Percentiles rank a stretch among this genome's conserved stretches.
Conservation (phyloP, 2,888 invertebrate species). For the Rhagium mordax region DNA sequence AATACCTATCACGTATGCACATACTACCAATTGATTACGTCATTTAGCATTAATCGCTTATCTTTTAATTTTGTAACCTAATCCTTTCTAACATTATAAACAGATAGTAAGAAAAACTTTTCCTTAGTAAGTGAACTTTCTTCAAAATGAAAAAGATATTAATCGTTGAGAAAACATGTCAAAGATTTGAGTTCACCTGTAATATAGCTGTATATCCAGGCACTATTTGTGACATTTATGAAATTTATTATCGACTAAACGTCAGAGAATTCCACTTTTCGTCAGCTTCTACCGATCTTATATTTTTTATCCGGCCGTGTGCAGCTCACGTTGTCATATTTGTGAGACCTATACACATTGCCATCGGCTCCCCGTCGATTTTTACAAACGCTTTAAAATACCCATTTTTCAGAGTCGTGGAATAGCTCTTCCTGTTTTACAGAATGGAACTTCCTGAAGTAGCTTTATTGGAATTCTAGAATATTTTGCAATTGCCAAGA, state of each 20-base stretch:
- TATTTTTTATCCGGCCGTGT: not conserved
- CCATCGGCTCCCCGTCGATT: not conserved
- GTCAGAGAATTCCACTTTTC: not conserved
- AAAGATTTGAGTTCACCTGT: not conserved
- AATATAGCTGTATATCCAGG: not conserved
- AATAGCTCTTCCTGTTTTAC: not conserved
- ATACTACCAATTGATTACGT: too few species aligned
- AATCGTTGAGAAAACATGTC: not conserved
- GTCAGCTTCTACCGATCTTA: not conserved
- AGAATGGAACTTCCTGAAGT: not conserved
- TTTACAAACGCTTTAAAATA: not conserved
- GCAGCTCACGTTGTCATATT: not conserved
- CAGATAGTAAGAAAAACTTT: not conserved
- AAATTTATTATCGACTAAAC: not conserved
- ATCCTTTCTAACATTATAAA: too few species aligned
- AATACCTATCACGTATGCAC: too few species aligned
- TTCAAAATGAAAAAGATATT: not conserved
- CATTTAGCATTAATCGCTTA: too few species aligned
- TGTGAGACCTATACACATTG: not conserved
- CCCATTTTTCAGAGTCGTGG: not conserved
- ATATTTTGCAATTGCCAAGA: not conserved
- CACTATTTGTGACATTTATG: not conserved
- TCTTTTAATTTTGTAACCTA: too few species aligned
- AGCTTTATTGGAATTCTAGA: not conserved
- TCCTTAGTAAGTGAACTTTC: not conserved